Percentiles rank a stretch among this genome's conserved stretches.
Conservation (phyloP, 2,888 invertebrate genomes). For the Drosophila borborema region DNA sequence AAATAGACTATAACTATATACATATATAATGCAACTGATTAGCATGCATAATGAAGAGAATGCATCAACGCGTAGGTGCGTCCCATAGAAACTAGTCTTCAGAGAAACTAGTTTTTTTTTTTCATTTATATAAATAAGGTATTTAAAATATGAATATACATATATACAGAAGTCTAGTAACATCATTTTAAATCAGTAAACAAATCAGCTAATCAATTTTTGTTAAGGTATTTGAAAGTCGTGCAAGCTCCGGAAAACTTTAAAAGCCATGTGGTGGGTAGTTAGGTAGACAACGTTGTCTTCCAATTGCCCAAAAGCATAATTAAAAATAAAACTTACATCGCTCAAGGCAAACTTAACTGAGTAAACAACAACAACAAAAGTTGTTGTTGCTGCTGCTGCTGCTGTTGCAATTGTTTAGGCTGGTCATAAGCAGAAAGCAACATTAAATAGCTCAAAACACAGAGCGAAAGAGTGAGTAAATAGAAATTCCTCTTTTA, state of each 20-base stretch:
- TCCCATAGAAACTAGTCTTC: background rate
- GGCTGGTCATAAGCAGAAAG: slow-evolving; percentile 14
- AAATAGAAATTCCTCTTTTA: slow-evolving; percentile 11
- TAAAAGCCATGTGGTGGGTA: background rate
- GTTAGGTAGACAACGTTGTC: slow-evolving; percentile 27
- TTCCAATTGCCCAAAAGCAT: slow-evolving; percentile 55
- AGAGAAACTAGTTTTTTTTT: too few species aligned
- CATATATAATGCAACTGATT: background rate
- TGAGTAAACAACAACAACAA: slow-evolving; percentile 35
- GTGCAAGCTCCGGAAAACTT: background rate
- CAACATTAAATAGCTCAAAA: slow-evolving; percentile 12
- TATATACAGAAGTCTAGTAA: too few species aligned
- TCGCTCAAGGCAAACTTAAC: slow-evolving; percentile 42
- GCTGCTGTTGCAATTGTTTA: slow-evolving; percentile 23
- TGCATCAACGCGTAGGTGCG: background rate
- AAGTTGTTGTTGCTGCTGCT: slow-evolving; percentile 1
- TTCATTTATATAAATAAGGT: too few species aligned
- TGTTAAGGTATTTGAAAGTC: background rate
- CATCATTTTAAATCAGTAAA: too few species aligned
- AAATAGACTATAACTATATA: background rate
- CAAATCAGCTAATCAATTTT: too few species aligned
- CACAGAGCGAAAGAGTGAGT: slow-evolving; percentile 1
- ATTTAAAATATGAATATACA: too few species aligned
- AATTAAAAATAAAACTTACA: slow-evolving; percentile 69
- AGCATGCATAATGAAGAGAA: background rate